These are phyloP conservation scores for Cathartes aura DNA, from an alignment of 2,113 vertebrate species.

Conservation along the genomic window DNA sequence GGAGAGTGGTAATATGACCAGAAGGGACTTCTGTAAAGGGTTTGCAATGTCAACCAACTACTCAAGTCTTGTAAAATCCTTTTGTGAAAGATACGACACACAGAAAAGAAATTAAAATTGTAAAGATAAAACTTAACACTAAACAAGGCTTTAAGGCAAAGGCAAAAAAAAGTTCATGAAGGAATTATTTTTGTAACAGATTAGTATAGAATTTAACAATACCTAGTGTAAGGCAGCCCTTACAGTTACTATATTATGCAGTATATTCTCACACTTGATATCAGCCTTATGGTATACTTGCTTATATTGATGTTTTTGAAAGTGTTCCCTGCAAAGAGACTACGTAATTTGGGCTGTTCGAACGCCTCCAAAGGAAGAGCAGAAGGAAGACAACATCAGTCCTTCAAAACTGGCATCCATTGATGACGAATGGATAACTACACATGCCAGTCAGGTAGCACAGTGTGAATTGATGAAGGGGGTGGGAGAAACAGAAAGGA, in stretches of 20 bases:
- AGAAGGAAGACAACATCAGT: conserved; percentile 6
- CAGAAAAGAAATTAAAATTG: neutral
- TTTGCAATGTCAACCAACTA: neutral
- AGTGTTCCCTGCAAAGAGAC: conserved; percentile 88
- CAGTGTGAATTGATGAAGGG: neutral
- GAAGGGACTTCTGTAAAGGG: neutral
- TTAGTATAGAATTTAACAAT: neutral
- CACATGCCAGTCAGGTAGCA: conserved; percentile 89
- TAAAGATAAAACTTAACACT: neutral
- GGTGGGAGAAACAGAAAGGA: neutral
- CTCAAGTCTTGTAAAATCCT: neutral
- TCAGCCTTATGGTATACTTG: neutral
- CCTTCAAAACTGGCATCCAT: conserved; percentile 46
- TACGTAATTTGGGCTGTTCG: conserved; percentile 84
- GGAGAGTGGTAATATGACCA: neutral
- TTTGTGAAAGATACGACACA: neutral
- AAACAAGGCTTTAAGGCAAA: neutral
- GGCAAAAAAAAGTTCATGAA: neutral
- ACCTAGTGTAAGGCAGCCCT: neutral
- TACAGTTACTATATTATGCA: neutral
- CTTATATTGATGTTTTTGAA: conserved; percentile 12
- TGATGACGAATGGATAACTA: conserved; percentile 86
- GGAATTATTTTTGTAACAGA: neutral
- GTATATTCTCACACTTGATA: neutral
- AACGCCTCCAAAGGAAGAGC: conserved; percentile 83